Conservation (phyloP, 2,113 vertebrate species). For the Proteles cristata region DNA sequence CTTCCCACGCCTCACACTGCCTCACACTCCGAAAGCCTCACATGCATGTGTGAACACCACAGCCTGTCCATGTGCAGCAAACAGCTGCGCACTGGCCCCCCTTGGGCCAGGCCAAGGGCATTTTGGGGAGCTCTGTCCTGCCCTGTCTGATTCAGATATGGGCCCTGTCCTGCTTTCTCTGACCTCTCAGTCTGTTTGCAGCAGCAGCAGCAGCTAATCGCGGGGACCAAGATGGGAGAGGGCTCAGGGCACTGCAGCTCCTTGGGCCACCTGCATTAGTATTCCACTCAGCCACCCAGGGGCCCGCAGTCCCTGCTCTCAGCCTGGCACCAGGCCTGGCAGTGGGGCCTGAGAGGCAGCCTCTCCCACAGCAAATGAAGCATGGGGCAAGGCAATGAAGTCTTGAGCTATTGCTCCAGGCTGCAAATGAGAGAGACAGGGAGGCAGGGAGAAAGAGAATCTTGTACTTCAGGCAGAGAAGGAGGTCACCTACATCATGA, state of each 20-base stretch:
- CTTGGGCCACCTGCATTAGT: background rate
- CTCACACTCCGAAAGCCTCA: background rate
- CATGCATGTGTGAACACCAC: rapidly evolving
- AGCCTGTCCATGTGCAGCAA: background rate
- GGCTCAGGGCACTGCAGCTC: background rate
- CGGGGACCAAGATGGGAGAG: background rate
- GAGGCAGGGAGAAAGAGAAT: background rate
- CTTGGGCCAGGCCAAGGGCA: background rate
- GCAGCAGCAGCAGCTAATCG: background rate
- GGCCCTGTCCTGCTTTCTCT: background rate
- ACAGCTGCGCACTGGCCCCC: background rate
- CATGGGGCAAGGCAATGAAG: background rate
- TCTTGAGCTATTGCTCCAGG: background rate
- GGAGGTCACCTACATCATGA: background rate
- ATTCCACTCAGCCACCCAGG: background rate
- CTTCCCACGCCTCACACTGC: background rate
- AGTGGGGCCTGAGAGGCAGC: background rate
- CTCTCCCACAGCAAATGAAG: background rate
- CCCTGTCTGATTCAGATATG: background rate
- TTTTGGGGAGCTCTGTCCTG: background rate
- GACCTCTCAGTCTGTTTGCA: background rate
- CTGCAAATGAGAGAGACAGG: background rate
- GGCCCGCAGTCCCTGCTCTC: background rate
- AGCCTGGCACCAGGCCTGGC: background rate
- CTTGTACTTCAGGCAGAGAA: background rate